Evolutionary conservation across 2,888 invertebrate genomes (phyloP).

Genomic region (Mesorhabditis spiculigera): DNA sequence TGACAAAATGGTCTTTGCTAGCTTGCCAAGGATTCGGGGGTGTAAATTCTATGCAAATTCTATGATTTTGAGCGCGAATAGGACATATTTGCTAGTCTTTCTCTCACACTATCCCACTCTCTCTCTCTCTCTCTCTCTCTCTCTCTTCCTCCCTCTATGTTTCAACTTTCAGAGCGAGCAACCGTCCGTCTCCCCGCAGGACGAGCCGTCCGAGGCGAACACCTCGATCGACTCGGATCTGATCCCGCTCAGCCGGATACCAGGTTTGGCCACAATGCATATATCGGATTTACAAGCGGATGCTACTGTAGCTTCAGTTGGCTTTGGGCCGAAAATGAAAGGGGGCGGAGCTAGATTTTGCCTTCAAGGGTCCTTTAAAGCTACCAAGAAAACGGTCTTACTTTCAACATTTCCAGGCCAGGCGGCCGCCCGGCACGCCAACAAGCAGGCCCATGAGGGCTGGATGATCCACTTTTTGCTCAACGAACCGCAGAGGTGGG

Average conservation of each 20-base stretch:
- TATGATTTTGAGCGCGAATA: not conserved
- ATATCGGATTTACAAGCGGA: too few species aligned
- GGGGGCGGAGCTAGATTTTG: not conserved
- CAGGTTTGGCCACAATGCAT: constrained; percentile 18
- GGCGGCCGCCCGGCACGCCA: constrained; percentile 27
- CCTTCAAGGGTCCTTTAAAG: not conserved
- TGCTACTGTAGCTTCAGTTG: too few species aligned
- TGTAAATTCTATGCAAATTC: not conserved
- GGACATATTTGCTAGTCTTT: not conserved
- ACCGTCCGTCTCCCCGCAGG: not conserved
- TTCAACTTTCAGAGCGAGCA: not conserved
- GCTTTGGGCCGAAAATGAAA: not conserved
- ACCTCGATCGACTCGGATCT: constrained; percentile 26
- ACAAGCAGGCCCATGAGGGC: constrained; percentile 45
- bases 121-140: too few species aligned
- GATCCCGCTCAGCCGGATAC: constrained; percentile 46
- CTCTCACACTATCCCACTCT: not conserved
- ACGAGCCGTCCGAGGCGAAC: not conserved
- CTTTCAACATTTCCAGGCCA: constrained; percentile 27
- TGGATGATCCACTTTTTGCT: constrained; percentile 58
- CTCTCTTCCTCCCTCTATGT: too few species aligned
- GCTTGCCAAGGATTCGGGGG: not conserved
- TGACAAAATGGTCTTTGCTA: too few species aligned
- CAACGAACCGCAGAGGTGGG: constrained; percentile 37
- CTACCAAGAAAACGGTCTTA: not conserved